Conservation (phyloP, 2,888 invertebrate genomes). For the Apodemia zela region DNA sequence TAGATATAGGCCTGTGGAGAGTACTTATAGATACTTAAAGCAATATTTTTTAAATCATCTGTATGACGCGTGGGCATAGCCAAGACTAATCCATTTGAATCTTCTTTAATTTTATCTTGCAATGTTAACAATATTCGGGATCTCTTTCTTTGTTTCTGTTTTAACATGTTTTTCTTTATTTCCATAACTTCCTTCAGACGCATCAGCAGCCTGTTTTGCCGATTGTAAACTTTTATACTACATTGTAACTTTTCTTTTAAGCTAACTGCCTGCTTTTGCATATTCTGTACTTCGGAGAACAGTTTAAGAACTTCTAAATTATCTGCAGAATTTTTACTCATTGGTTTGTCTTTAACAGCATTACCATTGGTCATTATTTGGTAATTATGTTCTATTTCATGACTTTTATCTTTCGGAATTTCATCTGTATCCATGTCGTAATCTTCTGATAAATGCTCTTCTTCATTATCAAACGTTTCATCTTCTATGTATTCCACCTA, state of each 20-base stretch:
- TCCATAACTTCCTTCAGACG: slow-evolving; percentile 59
- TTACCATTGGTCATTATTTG: slow-evolving; percentile 30
- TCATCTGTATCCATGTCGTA: slow-evolving; percentile 47
- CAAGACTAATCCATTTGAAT: slow-evolving; percentile 61
- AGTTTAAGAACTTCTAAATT: slow-evolving; percentile 57
- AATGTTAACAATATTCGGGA: slow-evolving; percentile 62
- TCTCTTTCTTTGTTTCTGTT: slow-evolving; percentile 65
- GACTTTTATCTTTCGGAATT: slow-evolving; percentile 28
- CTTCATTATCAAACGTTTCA: slow-evolving; percentile 60
- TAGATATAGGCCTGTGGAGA: slow-evolving; percentile 73
- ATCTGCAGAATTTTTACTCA: slow-evolving; percentile 24
- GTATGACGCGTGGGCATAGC: slow-evolving; percentile 72
- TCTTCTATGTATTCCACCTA: slow-evolving; percentile 76
- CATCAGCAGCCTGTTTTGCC: slow-evolving; percentile 54
- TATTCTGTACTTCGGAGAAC: slow-evolving; percentile 64
- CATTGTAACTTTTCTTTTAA: slow-evolving; percentile 60
- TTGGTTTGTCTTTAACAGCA: slow-evolving; percentile 16
- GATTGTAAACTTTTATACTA: slow-evolving; percentile 58
- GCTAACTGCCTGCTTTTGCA: slow-evolving; percentile 58
- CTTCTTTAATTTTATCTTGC: slow-evolving; percentile 70
- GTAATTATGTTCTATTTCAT: slow-evolving; percentile 17
- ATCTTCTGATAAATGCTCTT: slow-evolving; percentile 56
- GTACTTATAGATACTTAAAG: slow-evolving; percentile 68
- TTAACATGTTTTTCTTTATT: slow-evolving; percentile 58
- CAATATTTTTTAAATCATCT: slow-evolving; percentile 69